Base-by-base conservation (phyloP, 2,113 vertebrate species). In the Spea bombifrons region DNA sequence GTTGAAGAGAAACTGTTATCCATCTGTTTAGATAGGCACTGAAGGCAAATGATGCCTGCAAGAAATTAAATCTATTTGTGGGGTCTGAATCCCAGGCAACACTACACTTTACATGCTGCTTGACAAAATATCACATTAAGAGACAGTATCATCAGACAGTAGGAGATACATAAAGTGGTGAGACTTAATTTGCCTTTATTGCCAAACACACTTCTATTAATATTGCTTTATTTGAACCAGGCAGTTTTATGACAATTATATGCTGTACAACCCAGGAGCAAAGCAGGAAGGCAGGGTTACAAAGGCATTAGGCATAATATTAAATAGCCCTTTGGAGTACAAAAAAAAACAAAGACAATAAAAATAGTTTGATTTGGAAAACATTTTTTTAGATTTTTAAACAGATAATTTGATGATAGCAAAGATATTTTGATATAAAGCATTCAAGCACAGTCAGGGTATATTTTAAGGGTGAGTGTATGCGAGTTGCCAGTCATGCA, bases 41-140 rank as follows among this genome's bases (percentile, higher is more conserved):
- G 73, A 74, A 84, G 59, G 72, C 79, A 86, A 88, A 88, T 5
- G 68, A 76, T 77, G 76, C 64, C 75, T 88, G 61, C 9, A 76
- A 84, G 82, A 89, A 87, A 76, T 69, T 81, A 77, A 83, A 49
- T 73, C 71, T 84, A 74, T 83, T 82, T 88, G 78, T 78, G 65
- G 75, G 76, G 72, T 75, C 82, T 82, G 76, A 83, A 85, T 83
- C 86, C 85, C 75, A 86, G 70, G 67, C 73, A 84, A 59, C 66
- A 66, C 81, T 68, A 82, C 69, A 84, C 84, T 82, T 2, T 13
- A 66, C 73, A 83, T n/a, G 59, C 84, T 80, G 61, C 70, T 80
- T 86, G 78, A 85, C 86, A 89, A 44, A 85, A 84, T 16, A 83
- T 75, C 69, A 76, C 76, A 88, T 86, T 86, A 81, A 81, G 84